Evolutionary conservation across 2,797 vertebrate genomes (phyloP), one percentile per base, ranked within the genome.

Genomic region (Phataginus tricuspis): DNA sequence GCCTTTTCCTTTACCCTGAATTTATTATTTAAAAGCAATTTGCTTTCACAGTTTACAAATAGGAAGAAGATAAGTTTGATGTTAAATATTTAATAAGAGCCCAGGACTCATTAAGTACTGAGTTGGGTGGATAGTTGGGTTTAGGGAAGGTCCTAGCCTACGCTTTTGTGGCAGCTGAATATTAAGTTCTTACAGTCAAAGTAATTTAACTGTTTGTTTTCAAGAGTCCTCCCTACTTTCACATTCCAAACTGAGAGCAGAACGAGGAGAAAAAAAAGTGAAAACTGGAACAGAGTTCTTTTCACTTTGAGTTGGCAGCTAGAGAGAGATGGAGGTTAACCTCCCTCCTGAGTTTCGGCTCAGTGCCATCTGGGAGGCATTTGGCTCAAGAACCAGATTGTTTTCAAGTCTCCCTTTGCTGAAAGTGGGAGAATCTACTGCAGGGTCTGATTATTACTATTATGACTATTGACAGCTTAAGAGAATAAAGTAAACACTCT

Each of bases 1-100:
- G 51, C 57, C 69, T 94, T 95, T 93, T 80, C 29, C 45, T 88
- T 85, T 87, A 69, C 88, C 79, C 66, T 23, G 23, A 77, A 91
- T 93, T n/a, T 89, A 95, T 94, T 94, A 96, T 96, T 96, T 90
- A 97, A 93, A 93, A 96, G 84, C 90, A 89, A 96, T 92, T 79
- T 23, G 45, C 59, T 69, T 90, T 74, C n/a, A 34, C 27, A 34
- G 64, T 23, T 34, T 91, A 87, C 57, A 91, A 82, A 84, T 8
- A 80, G 86, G 31, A 92, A 88, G 25, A 82, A 34, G 71, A 77
- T 39, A 51, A 95, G 42, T 53, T 84, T 23, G 37, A 66, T n/a
- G 80, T 57, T 95, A 64, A 96, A 94, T 96, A 95, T 93, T 92
- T 90, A 82, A n/a, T 68, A 68, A 39, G n/a, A 45, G 42, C 12